Evolutionary conservation across 53 echinoderm and acorn worm genomes (phyloP).

Genomic region (Patiria pectinifera): DNA sequence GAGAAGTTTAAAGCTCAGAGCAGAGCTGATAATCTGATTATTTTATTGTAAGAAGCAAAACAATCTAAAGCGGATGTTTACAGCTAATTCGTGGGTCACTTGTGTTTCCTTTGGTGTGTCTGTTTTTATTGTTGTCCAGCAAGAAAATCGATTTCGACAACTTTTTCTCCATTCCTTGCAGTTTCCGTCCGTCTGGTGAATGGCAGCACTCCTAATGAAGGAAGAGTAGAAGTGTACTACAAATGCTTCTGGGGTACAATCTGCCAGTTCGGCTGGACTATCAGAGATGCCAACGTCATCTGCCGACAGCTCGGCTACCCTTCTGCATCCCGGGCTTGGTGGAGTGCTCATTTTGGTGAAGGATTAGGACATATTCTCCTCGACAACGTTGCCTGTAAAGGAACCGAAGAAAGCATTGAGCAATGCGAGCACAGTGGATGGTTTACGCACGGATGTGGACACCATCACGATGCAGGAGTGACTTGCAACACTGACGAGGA

Average conservation of each 20-base stretch:
- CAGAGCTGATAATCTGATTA: too few species aligned
- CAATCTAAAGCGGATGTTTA: too few species aligned
- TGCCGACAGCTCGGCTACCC: slow-evolving; percentile 61
- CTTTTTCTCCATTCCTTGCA: background rate
- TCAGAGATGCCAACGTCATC: slow-evolving; percentile 61
- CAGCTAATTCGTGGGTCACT: too few species aligned
- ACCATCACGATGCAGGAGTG: slow-evolving; percentile 62
- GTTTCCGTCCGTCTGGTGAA: slow-evolving; percentile 56
- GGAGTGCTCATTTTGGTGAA: slow-evolving; percentile 46
- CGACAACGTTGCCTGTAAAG: slow-evolving; percentile 43
- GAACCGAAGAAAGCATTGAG: slow-evolving; percentile 34
- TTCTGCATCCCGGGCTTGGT: slow-evolving; percentile 30
- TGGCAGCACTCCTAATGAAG: slow-evolving; percentile 43
- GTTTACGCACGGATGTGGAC: slow-evolving; percentile 31
- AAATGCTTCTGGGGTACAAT: slow-evolving; percentile 69
- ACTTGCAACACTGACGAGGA: background rate
- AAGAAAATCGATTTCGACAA: background rate
- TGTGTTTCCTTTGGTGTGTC: too few species aligned
- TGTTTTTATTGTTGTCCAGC: too few species aligned
- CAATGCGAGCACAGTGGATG: slow-evolving; percentile 37
- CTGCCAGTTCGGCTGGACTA: slow-evolving; percentile 59
- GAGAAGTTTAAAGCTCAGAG: too few species aligned
- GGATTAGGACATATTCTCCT: slow-evolving; percentile 59
- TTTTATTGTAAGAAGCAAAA: too few species aligned
- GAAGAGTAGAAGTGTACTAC: slow-evolving; percentile 56